Base-by-base conservation (phyloP, 2,888 invertebrate genomes). In the Malthinus flaveolus region DNA sequence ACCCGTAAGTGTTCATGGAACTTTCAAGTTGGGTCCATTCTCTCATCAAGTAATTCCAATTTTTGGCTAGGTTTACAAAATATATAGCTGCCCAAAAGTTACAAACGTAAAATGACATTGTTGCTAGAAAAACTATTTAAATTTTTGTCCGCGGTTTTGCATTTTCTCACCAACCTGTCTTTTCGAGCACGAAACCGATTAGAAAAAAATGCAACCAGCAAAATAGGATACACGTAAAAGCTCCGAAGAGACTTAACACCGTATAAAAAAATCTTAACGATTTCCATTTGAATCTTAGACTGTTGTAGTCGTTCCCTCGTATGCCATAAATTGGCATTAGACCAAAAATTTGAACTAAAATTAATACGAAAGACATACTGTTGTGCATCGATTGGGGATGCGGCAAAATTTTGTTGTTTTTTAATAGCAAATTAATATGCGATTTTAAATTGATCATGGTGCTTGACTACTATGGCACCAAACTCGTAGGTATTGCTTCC, bases 1-100 rank as follows among this genome's bases (percentile, higher is more conserved):
- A 63, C 12, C 63, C 65, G 47, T 66, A 66, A 33, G 54, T 60
- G 11, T 54, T 63, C 60, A 69, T 60, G 4, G 60, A 56, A 3
- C 31, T 33, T 48, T 69, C 69, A 6, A 66, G 57, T 49, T 50
- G 59, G 10, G 49, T 51, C 69, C 69, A 69, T 32, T 66, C 58
- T 15, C 13, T 36, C 13, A 76, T 72, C 5, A 82, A 69, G 13
- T 65, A 66, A 1, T 80, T 81, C 83, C 82, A 83, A 23, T 75
- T 69, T 52, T 68, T 73, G 0, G 81, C 80, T 42, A 83, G 65
- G 54, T 75, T 80, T 65, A 85, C 76, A 34, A 84, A 84, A 1
- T 85, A 66, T 2, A 84, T n/a, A 3, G 68, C 63, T 1, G 67
- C 72, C 32, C 73, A 64, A 36, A 66, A 66, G 35, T 70, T 74